Conservation (phyloP, 2,113 vertebrate genomes). For the Sinocyclocheilus anophthalmus region DNA sequence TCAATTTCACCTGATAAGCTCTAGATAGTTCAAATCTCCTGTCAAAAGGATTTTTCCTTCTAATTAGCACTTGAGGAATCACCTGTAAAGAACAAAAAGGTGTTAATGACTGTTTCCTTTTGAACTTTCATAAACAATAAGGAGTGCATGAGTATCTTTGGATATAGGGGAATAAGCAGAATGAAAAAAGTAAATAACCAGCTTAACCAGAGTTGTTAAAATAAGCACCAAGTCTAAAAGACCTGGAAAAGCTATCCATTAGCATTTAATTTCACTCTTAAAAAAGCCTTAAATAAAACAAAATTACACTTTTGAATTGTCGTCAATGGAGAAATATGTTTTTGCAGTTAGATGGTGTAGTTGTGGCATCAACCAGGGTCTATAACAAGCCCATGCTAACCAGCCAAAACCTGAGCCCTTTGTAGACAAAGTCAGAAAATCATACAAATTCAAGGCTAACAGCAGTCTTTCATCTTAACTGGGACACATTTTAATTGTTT, state of each 20-base stretch:
- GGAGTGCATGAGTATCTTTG: not conserved
- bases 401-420: slow-evolving; percentile 1
- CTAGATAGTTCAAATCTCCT: not conserved
- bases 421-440: slow-evolving; percentile 16
- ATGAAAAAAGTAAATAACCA: not conserved
- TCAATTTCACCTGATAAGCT: not conserved
- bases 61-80: not conserved
- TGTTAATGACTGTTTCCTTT: not conserved
- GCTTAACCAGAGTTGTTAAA: not conserved
- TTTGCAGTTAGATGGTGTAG: not conserved
- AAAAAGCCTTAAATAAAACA: not conserved
- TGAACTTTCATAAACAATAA: slow-evolving; percentile 1
- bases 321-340: not conserved
- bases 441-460: slow-evolving; percentile 64
- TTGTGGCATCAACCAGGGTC: not conserved
- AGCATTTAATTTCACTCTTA: too few species aligned
- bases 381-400: not conserved
- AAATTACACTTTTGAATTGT: not conserved
- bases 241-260: not conserved
- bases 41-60: not conserved
- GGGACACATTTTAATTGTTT: slow-evolving; percentile 59
- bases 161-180: not conserved
- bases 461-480: slow-evolving; percentile 67
- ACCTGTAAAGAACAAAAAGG: not conserved
- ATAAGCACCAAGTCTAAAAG: not conserved